Conservation (phyloP, 2,888 invertebrate genomes). For the Cheiracanthium punctorium region DNA sequence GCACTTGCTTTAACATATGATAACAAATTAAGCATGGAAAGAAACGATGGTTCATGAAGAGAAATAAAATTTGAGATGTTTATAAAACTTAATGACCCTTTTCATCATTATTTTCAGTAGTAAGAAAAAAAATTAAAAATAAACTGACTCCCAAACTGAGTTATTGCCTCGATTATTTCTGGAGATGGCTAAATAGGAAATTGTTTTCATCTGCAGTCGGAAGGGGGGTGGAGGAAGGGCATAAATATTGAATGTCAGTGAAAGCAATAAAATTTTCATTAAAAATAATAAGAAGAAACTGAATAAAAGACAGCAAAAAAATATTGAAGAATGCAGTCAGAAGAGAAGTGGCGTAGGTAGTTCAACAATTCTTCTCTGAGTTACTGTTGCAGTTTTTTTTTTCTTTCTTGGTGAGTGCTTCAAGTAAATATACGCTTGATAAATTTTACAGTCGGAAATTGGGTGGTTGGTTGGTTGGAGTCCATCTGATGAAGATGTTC, state of each 20-base stretch:
- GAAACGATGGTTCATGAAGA: background rate
- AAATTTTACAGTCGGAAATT: no score
- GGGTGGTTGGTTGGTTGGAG: no score
- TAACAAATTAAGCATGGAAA: background rate
- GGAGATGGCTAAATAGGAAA: background rate
- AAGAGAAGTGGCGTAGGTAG: no score
- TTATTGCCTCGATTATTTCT: background rate
- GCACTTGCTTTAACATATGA: background rate
- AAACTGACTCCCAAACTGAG: background rate
- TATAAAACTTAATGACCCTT: slow-evolving; percentile 35
- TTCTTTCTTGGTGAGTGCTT: no score
- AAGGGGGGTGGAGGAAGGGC: background rate
- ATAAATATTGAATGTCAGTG: background rate
- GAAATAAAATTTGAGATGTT: background rate
- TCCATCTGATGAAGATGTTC: no score
- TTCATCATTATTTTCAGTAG: slow-evolving; percentile 21
- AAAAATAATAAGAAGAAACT: background rate
- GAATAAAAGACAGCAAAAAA: no score
- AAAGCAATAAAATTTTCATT: background rate
- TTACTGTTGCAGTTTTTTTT: no score
- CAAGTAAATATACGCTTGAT: no score
- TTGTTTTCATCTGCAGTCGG: background rate
- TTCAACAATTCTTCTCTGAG: no score
- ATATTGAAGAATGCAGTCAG: no score
- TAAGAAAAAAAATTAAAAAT: no score